phyloP scores from a whole-genome alignment of 2,797 vertebrate genomes.

The Peromyscus attwateri region DNA sequence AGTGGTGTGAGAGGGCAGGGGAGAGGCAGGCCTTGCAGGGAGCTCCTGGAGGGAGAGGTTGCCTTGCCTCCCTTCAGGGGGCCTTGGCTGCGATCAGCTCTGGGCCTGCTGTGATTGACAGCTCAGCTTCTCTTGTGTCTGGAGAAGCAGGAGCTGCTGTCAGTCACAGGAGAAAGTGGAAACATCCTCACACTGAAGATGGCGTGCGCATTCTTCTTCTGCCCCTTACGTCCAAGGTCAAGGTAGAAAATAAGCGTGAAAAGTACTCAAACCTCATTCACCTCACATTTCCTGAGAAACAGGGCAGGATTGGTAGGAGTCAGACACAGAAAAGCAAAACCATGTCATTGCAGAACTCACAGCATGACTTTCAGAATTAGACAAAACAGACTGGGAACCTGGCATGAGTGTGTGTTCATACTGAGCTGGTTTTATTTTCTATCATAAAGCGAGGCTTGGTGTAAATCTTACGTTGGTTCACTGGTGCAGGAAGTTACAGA shows the following conservation, averaged over 20 bases:
- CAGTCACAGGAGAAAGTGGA: background rate
- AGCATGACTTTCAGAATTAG: background rate
- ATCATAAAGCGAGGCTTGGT: background rate
- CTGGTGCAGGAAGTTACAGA: background rate
- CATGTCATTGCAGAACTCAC: background rate
- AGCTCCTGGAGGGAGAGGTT: accelerated
- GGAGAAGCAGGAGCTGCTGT: background rate
- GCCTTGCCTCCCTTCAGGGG: background rate
- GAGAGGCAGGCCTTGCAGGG: background rate
- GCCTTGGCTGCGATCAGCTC: background rate
- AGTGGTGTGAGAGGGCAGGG: background rate
- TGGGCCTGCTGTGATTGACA: background rate
- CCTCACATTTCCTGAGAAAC: background rate
- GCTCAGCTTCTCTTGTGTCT: background rate
- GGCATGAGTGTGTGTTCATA: background rate
- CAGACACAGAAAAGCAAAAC: background rate
- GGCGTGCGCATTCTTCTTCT: background rate
- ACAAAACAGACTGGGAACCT: background rate
- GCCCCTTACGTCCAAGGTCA: background rate
- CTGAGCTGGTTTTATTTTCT: conserved; percentile 27
- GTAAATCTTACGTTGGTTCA: background rate
- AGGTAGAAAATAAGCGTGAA: background rate
- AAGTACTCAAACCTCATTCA: background rate
- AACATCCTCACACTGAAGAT: background rate
- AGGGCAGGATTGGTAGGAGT: background rate